Evolutionary conservation across 2,888 invertebrate genomes (phyloP).

Genomic region (Drosophila atroscutellata): DNA sequence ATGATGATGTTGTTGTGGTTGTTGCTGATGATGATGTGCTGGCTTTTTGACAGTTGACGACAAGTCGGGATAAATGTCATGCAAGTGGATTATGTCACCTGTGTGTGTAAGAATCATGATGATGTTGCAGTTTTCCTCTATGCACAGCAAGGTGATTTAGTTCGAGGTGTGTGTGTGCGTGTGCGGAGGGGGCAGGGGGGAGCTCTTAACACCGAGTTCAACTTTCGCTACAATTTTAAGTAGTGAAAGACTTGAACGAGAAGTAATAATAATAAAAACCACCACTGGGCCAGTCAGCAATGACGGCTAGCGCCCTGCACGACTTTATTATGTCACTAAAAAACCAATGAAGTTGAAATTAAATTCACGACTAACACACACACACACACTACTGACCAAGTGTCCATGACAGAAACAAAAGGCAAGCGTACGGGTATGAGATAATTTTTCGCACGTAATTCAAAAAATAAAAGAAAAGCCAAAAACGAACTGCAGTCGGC

Average conservation of each 20-base stretch:
- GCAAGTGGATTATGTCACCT: conserved; percentile 86
- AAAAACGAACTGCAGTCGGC: conserved; percentile 23
- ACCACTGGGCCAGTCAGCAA: conserved; percentile 23
- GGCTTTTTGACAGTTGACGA: conserved; percentile 75
- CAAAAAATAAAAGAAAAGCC: conserved; percentile 43
- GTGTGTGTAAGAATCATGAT: conserved; percentile 74
- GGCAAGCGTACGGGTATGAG: conserved; percentile 44
- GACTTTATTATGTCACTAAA: conserved; percentile 67
- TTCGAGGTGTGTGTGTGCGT: not conserved
- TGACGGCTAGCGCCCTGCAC: conserved; percentile 40
- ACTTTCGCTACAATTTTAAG: conserved; percentile 47
- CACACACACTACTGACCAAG: conserved; percentile 23
- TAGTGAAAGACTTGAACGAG: conserved; percentile 36
- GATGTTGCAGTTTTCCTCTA: conserved; percentile 59
- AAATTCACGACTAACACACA: conserved; percentile 35
- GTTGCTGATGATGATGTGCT: conserved; percentile 46
- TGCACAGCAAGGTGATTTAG: conserved; percentile 21
- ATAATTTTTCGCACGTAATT: conserved; percentile 75
- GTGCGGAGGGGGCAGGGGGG: not conserved
- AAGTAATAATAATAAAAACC: conserved; percentile 58
- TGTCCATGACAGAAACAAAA: conserved; percentile 53
- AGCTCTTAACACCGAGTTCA: conserved; percentile 35
- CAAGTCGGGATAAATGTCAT: conserved; percentile 85
- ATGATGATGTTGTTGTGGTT: conserved; percentile 38
- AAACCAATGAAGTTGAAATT: conserved; percentile 53